Percentiles rank a stretch among this genome's conserved stretches.
phyloP scores from a whole-genome alignment of 2,113 vertebrate species.

The Nestor notabilis region DNA sequence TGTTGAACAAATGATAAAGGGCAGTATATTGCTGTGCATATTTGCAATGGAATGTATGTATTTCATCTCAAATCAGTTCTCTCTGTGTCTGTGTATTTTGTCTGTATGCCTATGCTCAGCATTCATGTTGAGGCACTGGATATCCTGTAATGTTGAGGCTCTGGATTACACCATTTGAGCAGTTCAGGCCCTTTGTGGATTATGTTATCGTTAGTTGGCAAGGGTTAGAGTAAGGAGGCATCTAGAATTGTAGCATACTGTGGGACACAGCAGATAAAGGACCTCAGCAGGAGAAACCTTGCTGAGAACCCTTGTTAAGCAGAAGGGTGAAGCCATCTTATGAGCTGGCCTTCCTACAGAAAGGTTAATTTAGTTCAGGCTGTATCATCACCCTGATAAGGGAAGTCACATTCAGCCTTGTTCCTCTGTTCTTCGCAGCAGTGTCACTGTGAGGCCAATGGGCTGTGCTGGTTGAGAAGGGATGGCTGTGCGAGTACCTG shows the following conservation, averaged over 20 bases:
- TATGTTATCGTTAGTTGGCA: rapidly evolving
- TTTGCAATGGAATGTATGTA: not conserved
- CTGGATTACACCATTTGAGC: not conserved
- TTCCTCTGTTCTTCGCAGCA: not conserved
- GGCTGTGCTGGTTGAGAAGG: not conserved
- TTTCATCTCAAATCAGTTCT: not conserved
- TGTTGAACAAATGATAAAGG: not conserved
- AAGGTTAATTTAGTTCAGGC: not conserved
- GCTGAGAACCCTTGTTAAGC: not conserved
- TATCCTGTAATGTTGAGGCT: not conserved
- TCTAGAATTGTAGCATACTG: not conserved
- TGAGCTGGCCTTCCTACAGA: not conserved
- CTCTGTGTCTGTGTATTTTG: not conserved
- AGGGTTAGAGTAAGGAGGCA: not conserved
- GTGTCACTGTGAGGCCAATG: not conserved
- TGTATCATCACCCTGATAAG: not conserved
- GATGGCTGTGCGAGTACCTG: not conserved
- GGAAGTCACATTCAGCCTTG: not conserved
- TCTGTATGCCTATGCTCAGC: not conserved
- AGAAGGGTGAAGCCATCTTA: not conserved
- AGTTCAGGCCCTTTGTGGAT: not conserved
- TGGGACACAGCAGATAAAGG: not conserved
- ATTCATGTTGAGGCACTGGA: not conserved
- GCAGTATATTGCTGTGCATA: not conserved
- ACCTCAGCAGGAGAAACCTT: not conserved